phyloP scores from a whole-genome alignment of 2,888 invertebrate genomes.

The Bedellia somnulentella region DNA sequence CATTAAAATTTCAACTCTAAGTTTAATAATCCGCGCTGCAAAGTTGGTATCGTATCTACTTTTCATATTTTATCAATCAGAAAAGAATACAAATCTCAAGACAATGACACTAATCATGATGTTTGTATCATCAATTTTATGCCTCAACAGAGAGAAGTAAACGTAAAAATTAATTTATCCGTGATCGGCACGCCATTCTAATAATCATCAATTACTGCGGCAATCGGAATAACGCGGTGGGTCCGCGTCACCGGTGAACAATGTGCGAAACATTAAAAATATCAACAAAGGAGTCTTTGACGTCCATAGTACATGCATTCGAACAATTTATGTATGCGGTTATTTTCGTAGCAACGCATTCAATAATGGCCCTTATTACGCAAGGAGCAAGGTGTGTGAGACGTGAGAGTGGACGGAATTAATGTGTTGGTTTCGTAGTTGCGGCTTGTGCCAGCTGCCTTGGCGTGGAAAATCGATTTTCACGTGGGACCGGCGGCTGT shows the following conservation, averaged over 20 bases:
- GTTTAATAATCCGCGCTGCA: no score
- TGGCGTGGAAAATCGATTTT: conserved; percentile 60
- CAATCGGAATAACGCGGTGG: conserved; percentile 56
- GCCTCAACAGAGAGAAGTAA: conserved; percentile 8
- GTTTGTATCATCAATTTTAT: conserved; percentile 4
- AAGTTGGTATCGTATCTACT: no score
- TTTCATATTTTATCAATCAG: no score
- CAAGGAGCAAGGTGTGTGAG: conserved; percentile 13
- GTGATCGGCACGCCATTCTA: conserved; percentile 50
- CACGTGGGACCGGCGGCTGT: conserved; percentile 57
- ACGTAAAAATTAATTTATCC: conserved; percentile 55
- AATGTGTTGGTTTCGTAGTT: conserved; percentile 14
- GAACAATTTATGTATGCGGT: conserved; percentile 14
- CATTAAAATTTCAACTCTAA: no score
- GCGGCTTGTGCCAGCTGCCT: conserved; percentile 53
- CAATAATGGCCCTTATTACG: conserved; percentile 16
- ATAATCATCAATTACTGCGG: conserved; percentile 52
- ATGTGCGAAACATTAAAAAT: conserved; percentile 62
- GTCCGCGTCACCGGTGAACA: conserved; percentile 34
- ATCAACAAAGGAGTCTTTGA: conserved; percentile 60
- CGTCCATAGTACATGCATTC: conserved; percentile 48
- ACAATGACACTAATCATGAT: background rate
- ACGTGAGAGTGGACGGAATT: conserved; percentile 11
- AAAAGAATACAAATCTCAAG: no score
- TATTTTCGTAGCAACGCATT: conserved; percentile 3